Base-by-base conservation (phyloP, 1,140 invertebrate species). In the Aphis gossypii region DNA sequence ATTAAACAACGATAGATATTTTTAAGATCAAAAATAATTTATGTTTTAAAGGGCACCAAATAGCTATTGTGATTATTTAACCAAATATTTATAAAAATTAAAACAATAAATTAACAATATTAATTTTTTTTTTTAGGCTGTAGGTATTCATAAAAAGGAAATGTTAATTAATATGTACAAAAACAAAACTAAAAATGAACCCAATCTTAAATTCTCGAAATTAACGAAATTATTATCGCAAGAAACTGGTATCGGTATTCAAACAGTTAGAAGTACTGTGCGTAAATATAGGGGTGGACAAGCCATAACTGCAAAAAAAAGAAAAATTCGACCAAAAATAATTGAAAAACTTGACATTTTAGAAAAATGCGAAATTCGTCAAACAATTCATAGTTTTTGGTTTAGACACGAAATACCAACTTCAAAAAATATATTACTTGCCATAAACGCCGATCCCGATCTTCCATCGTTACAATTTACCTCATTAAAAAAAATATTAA, bases 371-470 rank as follows among this genome's bases (percentile, higher is more conserved):
- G 30, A 5, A 76, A 82, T 92, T 46, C 91, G 76, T 25, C 38
- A 35, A 84, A 92, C 48, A 48, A 48, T 92, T 48, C 91, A 92
- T 35, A 44, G n/a, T 82, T 92, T 84, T 48, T 92, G 60, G 60
- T 14, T 44, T 18, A 83, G 44, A 21, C 38, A 35, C 30, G 21
- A 51, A 83, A 84, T 92, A 76, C 91, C 68, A 46, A 92, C 91
- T 21, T n/a, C 46, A 3, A 92, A 48, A 30, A 76, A 68, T 46
- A 84, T 92, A 46, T 25, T 92, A 38, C 5, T n/a, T 4, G 46
- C n/a, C 41, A 82, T 38, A 9, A 41, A 83, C 9, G 8, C n/a
- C 20, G 91, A 92, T 48, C 9, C 60, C 2, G 1, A 20, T 9
- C 30, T 83, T 92, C 91, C 91, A 35, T 41, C 21, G 20, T 5